Percentiles rank a stretch among this genome's conserved stretches.
Conservation (phyloP, 2,888 invertebrate genomes). For the Caenorhabditis sp. region DNA sequence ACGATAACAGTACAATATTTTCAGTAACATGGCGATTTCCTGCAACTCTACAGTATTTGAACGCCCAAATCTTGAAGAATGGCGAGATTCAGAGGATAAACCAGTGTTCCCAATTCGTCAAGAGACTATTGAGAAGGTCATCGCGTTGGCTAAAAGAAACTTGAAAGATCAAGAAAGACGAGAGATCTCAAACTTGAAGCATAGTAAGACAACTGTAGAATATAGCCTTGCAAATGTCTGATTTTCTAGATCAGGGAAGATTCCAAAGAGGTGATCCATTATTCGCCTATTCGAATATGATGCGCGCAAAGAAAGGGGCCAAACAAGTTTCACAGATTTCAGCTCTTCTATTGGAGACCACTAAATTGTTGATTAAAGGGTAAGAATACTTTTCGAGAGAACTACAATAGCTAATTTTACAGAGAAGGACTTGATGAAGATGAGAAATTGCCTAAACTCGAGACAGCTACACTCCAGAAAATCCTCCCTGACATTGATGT, state of each 20-base stretch:
- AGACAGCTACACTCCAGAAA: constrained; percentile 62
- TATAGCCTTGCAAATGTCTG: not conserved
- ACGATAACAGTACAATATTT: too few species aligned
- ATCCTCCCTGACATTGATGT: constrained; percentile 61
- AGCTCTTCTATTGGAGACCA: constrained; percentile 66
- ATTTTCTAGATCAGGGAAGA: constrained; percentile 54
- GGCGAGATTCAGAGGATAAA: constrained; percentile 65
- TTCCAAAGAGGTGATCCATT: constrained; percentile 66
- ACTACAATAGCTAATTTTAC: not conserved
- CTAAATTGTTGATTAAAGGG: constrained; percentile 66
- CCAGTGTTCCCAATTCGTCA: constrained; percentile 64
- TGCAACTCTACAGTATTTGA: constrained; percentile 66
- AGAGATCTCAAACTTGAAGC: constrained; percentile 61
- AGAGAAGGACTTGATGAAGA: constrained; percentile 62
- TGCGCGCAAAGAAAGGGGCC: constrained; percentile 63
- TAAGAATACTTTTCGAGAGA: constrained; percentile 7
- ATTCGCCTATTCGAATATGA: constrained; percentile 64
- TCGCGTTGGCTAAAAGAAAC: constrained; percentile 61
- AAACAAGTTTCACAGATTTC: constrained; percentile 64
- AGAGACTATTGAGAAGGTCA: constrained; percentile 67
- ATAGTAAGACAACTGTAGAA: constrained; percentile 39
- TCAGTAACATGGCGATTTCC: constrained; percentile 67
- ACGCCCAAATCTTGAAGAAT: constrained; percentile 51
- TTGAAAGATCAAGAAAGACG: constrained; percentile 62
- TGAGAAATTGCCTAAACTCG: constrained; percentile 64